Base-by-base conservation (phyloP, 2,888 invertebrate species). In the Melieria omissa region DNA sequence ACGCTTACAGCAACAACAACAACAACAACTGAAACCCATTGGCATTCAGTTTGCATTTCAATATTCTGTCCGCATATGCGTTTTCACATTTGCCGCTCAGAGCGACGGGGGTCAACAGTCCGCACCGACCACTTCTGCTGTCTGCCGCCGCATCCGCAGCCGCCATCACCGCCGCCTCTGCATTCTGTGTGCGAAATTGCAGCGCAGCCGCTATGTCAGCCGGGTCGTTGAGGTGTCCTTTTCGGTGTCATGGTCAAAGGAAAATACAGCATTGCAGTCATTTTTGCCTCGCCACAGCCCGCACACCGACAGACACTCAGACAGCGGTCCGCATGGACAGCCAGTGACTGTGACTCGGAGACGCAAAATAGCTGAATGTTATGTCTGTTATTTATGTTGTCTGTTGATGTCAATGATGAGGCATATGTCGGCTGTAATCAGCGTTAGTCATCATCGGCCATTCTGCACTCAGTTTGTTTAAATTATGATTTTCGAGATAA, bases 401-500 rank as follows among this genome's bases (percentile, higher is more conserved):
- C 6, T 45, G 16, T 5, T 14, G 9, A 44, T 62, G 61, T 14
- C 16, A 62, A 47, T 62, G 45, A 62, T n/a, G 46, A 46, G n/a
- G 57, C 9, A 2, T 1, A 57, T 57, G 16, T n/a, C 12, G 57
- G 55, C 45, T 55, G 62, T 69, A 63, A 55, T 63, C 69, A 69
- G 47, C 46, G 47, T 42, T 69, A 63, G 61, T 55, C 63, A 69
- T 60, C 52, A 69, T 60, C 52, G 55, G 69, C 14, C 55, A 63
- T 57, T 63, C 63, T 14, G 7, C 63, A 55, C 69, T 69, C 55
- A 69, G 69, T 63, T 69, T 63, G 63, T 69, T 69, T 69, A 69
- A 69, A 69, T 69, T 69, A 69, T 69, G 62, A 55, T 62, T 46
- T 46, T 62, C 41, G 8, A 69, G 63, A 69, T 69, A 69, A 69